Evolutionary conservation across 2,888 invertebrate genomes (phyloP), one percentile per base, ranked within the genome.

Genomic region (Metacarcinus magister): DNA sequence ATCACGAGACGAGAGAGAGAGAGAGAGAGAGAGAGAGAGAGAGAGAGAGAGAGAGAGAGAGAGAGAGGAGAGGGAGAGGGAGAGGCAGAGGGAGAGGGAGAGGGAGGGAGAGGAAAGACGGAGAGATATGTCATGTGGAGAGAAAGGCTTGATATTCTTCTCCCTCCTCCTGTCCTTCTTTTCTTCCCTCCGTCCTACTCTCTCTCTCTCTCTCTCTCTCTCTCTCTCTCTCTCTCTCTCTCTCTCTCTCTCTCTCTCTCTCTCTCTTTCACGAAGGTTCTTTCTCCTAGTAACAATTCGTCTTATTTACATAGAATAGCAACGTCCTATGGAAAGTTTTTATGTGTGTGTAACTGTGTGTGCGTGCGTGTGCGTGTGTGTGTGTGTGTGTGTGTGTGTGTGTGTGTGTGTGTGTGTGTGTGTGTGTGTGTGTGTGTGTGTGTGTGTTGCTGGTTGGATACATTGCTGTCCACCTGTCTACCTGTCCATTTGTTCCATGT

Each of bases 221-320:
- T 82, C 32, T 82, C 82, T 82, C 32, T 82, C 82, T 82, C 82
- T 67, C 67, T 67, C 67, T 67, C 67, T 67, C 67, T 67, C 67
- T 67, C 67, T 67, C 67, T 67, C 67, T 67, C 67, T 67, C 67
- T 67, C 67, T 67, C 67, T n/a, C n/a, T n/a, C n/a, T n/a, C n/a
- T n/a, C n/a, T n/a, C n/a, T n/a, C n/a, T n/a, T n/a, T n/a, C n/a
- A n/a, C n/a, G n/a, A n/a, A 13, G 48, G 48, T 8, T 48, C 48
- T 48, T 48, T 8, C 48, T 48, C 48, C 13, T 8, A 1, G 67
- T 67, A 23, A 67, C n/a, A 67, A 67, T 67, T 67, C 67, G 23
- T 67, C 67, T 67, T 67, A 67, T 67, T 67, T 67, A 67, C 67
- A 67, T 67, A 67, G 67, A 67, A 67, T 67, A n/a, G 67, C 10